Evolutionary conservation across 2,797 vertebrate species (phyloP).

Genomic region (Hippocampus kuda): DNA sequence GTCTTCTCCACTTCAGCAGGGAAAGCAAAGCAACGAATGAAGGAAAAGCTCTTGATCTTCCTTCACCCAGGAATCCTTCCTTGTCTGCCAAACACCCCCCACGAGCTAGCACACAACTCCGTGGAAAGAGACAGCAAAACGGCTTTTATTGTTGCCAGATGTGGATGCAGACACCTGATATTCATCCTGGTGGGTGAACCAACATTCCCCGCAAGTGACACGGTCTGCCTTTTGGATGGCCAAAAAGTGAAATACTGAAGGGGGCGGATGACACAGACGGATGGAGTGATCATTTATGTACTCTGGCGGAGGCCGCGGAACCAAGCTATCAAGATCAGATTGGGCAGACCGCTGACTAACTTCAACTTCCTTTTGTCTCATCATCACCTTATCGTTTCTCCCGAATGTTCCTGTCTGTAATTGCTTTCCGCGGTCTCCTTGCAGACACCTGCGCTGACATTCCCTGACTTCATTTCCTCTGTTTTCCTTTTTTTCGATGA

Average conservation of each 20-base stretch:
- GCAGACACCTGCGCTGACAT: slow-evolving; percentile 30
- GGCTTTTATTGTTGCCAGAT: slow-evolving; percentile 64
- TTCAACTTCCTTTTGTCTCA: slow-evolving; percentile 43
- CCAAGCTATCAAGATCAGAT: slow-evolving; percentile 43
- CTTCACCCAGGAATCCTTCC: not conserved
- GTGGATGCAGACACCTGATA: slow-evolving; percentile 65
- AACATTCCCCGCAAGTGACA: slow-evolving; percentile 61
- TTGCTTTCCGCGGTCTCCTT: slow-evolving; percentile 10
- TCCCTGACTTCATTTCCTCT: slow-evolving; percentile 37
- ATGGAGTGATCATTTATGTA: slow-evolving; percentile 46
- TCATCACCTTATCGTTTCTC: slow-evolving; percentile 6
- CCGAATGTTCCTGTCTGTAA: slow-evolving; percentile 10
- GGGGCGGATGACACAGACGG: slow-evolving; percentile 28
- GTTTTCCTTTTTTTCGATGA: slow-evolving; percentile 20
- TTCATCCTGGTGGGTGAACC: slow-evolving; percentile 56
- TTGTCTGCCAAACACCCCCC: slow-evolving; percentile 1
- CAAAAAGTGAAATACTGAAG: slow-evolving; percentile 32
- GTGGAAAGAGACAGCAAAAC: slow-evolving; percentile 13
- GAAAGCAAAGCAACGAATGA: not conserved
- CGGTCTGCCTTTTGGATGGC: slow-evolving; percentile 43
- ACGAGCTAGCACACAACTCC: slow-evolving; percentile 11
- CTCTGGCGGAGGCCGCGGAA: slow-evolving; percentile 49
- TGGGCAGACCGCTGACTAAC: slow-evolving; percentile 24
- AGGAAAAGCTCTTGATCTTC: not conserved
- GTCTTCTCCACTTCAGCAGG: not conserved